Percentiles rank a stretch among this genome's conserved stretches.
Evolutionary conservation across 2,797 vertebrate species (phyloP).

Genomic region (Chaetodon trifasciatus): DNA sequence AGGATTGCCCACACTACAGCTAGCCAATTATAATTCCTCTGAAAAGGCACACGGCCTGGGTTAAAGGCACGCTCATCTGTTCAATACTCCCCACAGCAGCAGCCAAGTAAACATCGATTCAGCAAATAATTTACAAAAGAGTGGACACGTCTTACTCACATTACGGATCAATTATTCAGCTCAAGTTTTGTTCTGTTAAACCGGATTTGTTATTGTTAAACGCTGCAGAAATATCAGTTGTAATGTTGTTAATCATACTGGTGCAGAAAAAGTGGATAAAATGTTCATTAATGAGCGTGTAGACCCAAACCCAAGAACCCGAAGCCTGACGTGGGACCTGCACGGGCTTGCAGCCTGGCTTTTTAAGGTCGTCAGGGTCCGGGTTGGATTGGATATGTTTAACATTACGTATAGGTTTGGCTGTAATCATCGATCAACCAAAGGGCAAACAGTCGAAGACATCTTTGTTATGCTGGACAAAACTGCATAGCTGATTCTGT

Average conservation of each 20-base stretch:
- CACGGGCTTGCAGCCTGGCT: no score
- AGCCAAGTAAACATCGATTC: slow-evolving; percentile 33
- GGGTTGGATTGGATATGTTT: no score
- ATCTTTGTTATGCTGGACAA: no score
- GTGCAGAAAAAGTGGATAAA: neutral
- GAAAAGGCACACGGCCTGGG: slow-evolving; percentile 28
- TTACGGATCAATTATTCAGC: slow-evolving; percentile 6
- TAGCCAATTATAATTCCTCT: slow-evolving; percentile 61
- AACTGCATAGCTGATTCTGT: no score
- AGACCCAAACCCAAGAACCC: no score
- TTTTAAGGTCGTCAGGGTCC: no score
- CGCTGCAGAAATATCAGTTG: neutral
- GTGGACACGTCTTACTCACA: slow-evolving; percentile 1
- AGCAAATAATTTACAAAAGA: slow-evolving; percentile 51
- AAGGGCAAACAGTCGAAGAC: neutral
- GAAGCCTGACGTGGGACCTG: no score
- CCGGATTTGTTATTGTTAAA: slow-evolving; percentile 18
- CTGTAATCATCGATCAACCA: no score
- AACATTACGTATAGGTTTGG: no score
- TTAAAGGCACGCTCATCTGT: slow-evolving; percentile 27
- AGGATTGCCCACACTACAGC: slow-evolving; percentile 56
- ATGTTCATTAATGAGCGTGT: neutral
- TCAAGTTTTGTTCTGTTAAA: slow-evolving; percentile 9
- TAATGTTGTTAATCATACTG: neutral
- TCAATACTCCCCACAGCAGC: slow-evolving; percentile 31